Base-by-base conservation (phyloP, 2,113 vertebrate species). In the Nannobrachium achirus region DNA sequence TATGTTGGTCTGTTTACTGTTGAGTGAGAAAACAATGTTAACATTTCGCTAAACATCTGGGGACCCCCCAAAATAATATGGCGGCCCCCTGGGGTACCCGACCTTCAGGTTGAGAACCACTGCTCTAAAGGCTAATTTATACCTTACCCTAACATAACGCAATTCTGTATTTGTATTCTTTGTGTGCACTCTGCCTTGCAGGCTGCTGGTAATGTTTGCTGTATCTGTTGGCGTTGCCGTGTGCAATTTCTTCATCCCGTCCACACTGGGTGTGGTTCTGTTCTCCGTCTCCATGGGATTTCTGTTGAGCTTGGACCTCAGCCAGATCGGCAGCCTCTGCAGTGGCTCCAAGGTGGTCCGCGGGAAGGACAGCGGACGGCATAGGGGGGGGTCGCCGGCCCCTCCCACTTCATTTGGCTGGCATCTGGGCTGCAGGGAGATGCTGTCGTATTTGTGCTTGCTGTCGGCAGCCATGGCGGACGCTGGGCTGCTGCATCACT, bases 201-300 rank as follows among this genome's bases (percentile, higher is more conserved):
- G 98, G 93, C 89, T 99, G 52, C 87, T 98, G 89, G 82, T 94
- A 80, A 98, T 96, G 95, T 97, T 98, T 89, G 66, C 92, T 75
- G 64, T 93, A 76, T 99, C 98, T 59, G 78, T 93, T 42, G 91
- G 91, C 76, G 89, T 95, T 61, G 91, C 93, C 70, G 72, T 94
- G 75, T 92, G 93, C 57, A 92, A 96, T 4, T 98, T 95, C 89
- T 98, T 98, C 88, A 96, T 99, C 87, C 95, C 95, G 19, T 96
- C 92, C 80, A 90, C 95, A 39, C 75, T 96, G 63, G 95, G 94
- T 73, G 92, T 94, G 71, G 94, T 97, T 83, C 92, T 99, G 74
- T 96, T 98, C 91, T 95, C 95, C 83, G 92, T 94, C 81, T 94
- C 94, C 78, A 92, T 89, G 91, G 98, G 98, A 51, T 98, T 97